Base-by-base conservation (phyloP, 2,113 vertebrate species). In the Genyomyrus donnyi region DNA sequence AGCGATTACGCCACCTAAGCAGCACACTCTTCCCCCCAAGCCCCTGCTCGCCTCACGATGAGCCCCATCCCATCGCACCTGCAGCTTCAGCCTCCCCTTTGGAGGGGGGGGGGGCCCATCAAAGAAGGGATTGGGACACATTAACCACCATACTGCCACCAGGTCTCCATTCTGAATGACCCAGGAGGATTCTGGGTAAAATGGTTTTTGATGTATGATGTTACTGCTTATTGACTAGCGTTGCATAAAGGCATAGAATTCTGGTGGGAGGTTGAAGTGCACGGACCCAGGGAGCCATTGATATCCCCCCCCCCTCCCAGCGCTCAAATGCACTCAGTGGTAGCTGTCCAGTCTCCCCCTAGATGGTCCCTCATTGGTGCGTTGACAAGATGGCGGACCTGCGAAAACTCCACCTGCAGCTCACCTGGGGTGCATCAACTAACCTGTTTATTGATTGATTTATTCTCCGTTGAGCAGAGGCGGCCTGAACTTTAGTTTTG, bases 371-470 rank as follows among this genome's bases (percentile, higher is more conserved):
- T 27, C 10, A n/a, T 19, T 45, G 35, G 27, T 31, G 24, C 35
- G 2, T 42, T 42, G 74, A 80, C 15, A 5, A 80, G 74, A 42
- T 1, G 5, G 35, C 74, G 5, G 35, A 42, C 35, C 74, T 46
- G 9, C 17, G 45, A 87, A 17, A 8, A 9, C 87, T 90, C 85
- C 74, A 88, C 74, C 35, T 62, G 7, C 48, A 39, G 19, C 24
- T 42, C 27, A 5, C 48, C 85, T 50, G 45, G 27, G 27, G 3
- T 13, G 3, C 39, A 70, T 17, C 35, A 74, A 13, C 87, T 87
- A 31, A 39, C 66, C 48, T 31, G 15, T 80, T 88, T 88, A 84
- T 84, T 88, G n/a, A 90, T 90, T 80, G 74, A 27, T 80, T 80
- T 39, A 80, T 42, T 80, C 13, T 21, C 74, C 31, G 5, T 21